Conservation (phyloP, 1,140 invertebrate genomes). For the Apis mellifera region DNA sequence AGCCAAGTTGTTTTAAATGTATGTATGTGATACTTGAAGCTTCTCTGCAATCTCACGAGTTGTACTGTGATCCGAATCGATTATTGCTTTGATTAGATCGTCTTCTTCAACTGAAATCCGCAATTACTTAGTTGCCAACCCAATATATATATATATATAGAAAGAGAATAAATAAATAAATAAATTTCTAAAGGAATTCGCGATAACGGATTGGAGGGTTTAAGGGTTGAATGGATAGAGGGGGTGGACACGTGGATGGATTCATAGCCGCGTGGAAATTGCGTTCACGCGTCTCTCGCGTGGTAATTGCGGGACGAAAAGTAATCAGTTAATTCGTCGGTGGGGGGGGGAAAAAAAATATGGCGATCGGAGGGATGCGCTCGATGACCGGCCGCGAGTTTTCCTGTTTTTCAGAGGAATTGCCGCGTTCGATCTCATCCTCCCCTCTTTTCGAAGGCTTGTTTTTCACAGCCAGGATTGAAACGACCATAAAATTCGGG, state of each 20-base stretch:
- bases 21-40: too few species aligned
- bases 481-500: not conserved
- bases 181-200: too few species aligned
- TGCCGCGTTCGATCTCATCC: slow-evolving; percentile 2
- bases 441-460: not conserved
- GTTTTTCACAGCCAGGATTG: not conserved
- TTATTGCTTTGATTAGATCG: too few species aligned
- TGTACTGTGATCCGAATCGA: too few species aligned
- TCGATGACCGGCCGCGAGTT: not conserved
- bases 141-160: too few species aligned
- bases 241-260: not conserved
- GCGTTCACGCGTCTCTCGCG: slow-evolving; percentile 9
- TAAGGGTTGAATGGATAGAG: too few species aligned
- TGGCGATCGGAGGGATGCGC: not conserved
- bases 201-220: too few species aligned
- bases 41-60: too few species aligned
- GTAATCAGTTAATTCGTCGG: slow-evolving; percentile 45
- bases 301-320: slow-evolving; percentile 18
- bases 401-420: slow-evolving; percentile 30
- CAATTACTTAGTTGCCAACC: too few species aligned
- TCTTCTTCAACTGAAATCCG: too few species aligned
- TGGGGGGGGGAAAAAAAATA: slow-evolving; percentile 17
- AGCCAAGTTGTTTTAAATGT: too few species aligned
- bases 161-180: too few species aligned
- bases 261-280: not conserved